Evolutionary conservation across 2,888 invertebrate genomes (phyloP).

Genomic region (Drosophila paucipuncta): DNA sequence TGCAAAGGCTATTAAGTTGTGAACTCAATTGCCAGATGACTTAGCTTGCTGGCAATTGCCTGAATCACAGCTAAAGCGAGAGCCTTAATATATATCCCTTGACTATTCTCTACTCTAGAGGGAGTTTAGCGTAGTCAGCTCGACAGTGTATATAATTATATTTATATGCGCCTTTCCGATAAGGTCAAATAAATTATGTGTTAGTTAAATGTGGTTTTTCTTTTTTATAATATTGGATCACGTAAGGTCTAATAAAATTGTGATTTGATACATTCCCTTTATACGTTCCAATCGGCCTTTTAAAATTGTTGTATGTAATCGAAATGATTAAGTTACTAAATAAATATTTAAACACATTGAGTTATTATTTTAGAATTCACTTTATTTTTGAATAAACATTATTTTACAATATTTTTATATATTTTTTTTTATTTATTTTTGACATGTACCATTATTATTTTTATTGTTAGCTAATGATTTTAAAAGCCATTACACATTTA

Average conservation of each 20-base stretch:
- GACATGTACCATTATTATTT: slow-evolving; percentile 57
- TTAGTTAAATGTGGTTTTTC: neutral
- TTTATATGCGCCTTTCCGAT: slow-evolving; percentile 1
- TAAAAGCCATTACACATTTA: slow-evolving; percentile 37
- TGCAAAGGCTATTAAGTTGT: slow-evolving; percentile 60
- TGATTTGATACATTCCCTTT: neutral
- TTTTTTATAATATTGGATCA: neutral
- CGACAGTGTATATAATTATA: neutral
- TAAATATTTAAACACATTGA: neutral
- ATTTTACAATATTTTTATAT: slow-evolving; percentile 61
- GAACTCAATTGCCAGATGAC: slow-evolving; percentile 47
- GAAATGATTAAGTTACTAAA: neutral
- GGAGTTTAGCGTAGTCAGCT: neutral
- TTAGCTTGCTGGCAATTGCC: slow-evolving; percentile 42
- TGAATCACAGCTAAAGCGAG: slow-evolving; percentile 12
- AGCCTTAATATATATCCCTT: slow-evolving; percentile 7
- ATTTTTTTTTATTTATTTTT: slow-evolving; percentile 28
- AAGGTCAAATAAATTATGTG: neutral
- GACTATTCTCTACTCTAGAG: slow-evolving; percentile 1
- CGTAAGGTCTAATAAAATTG: neutral
- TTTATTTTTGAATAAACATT: slow-evolving; percentile 66
- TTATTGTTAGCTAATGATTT: slow-evolving; percentile 37
- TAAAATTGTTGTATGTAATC: neutral
- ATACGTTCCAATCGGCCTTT: neutral
- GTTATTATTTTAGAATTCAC: slow-evolving; percentile 53